A percentile compares a stretch with the other conserved stretches of the same genome.
These are phyloP conservation scores for Drosophila nr. perissopoda DNA, from an alignment of 2,888 invertebrate species.

Conservation along the genomic window DNA sequence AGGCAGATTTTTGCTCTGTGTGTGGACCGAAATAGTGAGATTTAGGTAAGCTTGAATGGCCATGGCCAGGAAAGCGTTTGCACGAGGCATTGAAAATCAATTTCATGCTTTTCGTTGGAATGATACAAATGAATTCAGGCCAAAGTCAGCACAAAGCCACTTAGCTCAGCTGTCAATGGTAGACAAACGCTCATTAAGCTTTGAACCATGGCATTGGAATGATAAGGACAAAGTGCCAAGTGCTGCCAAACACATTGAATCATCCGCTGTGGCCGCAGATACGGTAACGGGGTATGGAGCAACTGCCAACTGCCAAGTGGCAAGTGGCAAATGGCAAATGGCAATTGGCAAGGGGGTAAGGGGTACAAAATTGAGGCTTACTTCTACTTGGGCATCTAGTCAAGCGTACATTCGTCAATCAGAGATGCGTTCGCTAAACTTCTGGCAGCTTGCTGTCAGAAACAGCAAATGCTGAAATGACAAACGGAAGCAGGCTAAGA, in stretches of 20 bases:
- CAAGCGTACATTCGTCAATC: constrained; percentile 66
- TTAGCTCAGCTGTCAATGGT: constrained; percentile 68
- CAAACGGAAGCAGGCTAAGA: constrained; percentile 67
- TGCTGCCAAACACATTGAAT: constrained; percentile 56
- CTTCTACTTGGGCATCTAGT: constrained; percentile 19
- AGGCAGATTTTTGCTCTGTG: constrained; percentile 17
- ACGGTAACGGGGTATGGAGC: not conserved
- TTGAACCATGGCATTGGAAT: constrained; percentile 61
- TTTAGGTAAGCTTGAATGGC: constrained; percentile 16
- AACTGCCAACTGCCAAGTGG: not conserved
- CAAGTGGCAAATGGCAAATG: not conserved
- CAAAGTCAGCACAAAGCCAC: constrained; percentile 56
- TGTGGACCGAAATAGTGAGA: constrained; percentile 16
- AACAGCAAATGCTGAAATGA: constrained; percentile 71
- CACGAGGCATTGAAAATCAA: constrained; percentile 52
- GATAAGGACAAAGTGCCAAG: constrained; percentile 55
- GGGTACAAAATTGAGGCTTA: constrained; percentile 1
- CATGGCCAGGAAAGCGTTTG: constrained; percentile 22
- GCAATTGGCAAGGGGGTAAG: not conserved
- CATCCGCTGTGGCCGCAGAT: constrained; percentile 3
- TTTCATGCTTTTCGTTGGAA: constrained; percentile 41
- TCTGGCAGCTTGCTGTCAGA: constrained; percentile 74
- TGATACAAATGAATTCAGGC: constrained; percentile 51
- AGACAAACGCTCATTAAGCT: constrained; percentile 75
- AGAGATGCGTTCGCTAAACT: constrained; percentile 55